These are phyloP conservation scores for Ectemnius continuus DNA, from an alignment of 2,888 invertebrate species.

Conservation along the genomic window DNA sequence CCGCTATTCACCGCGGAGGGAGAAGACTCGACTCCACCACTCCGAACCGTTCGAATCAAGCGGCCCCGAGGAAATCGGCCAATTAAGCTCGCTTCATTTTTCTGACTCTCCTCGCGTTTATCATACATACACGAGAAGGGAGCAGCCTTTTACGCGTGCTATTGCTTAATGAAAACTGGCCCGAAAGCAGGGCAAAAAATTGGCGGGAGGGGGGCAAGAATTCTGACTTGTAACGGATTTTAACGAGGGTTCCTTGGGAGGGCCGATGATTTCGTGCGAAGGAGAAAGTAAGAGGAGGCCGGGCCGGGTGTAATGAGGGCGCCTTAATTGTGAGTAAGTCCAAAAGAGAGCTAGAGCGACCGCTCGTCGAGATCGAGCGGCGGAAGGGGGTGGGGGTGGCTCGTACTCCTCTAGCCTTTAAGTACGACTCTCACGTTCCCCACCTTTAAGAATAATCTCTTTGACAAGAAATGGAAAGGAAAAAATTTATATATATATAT, in stretches of 20 bases:
- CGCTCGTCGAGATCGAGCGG: slow-evolving; percentile 47
- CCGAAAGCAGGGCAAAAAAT: too few species aligned
- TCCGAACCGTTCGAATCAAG: not conserved
- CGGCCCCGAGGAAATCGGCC: too few species aligned
- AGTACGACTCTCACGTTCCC: slow-evolving; percentile 65
- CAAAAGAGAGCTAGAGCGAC: slow-evolving; percentile 51
- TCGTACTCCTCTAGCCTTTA: slow-evolving; percentile 58
- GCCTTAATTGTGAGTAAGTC: slow-evolving; percentile 56
- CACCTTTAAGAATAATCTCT: slow-evolving; percentile 18
- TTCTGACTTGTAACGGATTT: slow-evolving; percentile 44
- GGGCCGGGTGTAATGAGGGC: slow-evolving; percentile 52
- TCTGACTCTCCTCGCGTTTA: too few species aligned
- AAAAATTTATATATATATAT: too few species aligned
- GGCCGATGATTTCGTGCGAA: slow-evolving; percentile 15
- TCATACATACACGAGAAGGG: too few species aligned
- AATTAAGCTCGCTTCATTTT: not conserved
- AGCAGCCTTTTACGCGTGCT: too few species aligned
- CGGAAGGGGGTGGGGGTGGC: slow-evolving; percentile 41
- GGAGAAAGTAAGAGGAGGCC: slow-evolving; percentile 23
- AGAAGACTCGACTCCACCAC: slow-evolving; percentile 13
- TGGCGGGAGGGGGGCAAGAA: slow-evolving; percentile 10
- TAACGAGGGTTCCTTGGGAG: slow-evolving; percentile 46
- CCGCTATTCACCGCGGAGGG: slow-evolving; percentile 2
- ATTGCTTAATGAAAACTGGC: too few species aligned
- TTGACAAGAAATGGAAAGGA: too few species aligned